phyloP scores from a whole-genome alignment of 1,140 invertebrate species.

The Maniola jurtina region DNA sequence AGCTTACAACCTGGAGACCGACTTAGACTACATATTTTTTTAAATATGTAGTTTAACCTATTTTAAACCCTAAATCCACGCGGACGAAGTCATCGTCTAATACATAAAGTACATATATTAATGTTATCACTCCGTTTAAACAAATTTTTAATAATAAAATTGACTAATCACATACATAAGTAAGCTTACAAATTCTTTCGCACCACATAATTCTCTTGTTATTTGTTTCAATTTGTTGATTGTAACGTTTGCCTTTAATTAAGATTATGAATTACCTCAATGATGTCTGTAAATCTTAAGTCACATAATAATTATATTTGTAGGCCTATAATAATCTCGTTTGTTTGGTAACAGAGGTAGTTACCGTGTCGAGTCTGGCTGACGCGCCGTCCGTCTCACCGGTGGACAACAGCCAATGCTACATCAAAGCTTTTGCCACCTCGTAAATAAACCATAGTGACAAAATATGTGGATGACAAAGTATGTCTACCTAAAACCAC shows the following conservation, averaged over 20 bases:
- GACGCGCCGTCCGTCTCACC: conserved; percentile 36
- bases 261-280: conserved; percentile 10
- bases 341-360: conserved; percentile 46
- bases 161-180: no score
- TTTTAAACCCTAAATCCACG: no score
- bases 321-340: conserved; percentile 35
- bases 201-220: no score
- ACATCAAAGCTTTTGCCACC: conserved; percentile 71
- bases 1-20: no score
- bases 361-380: conserved; percentile 30
- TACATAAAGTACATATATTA: no score
- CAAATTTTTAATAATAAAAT: no score
- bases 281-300: conserved; percentile 29
- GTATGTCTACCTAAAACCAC: conserved; percentile 6
- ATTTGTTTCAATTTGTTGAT: background rate
- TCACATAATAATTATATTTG: conserved; percentile 25
- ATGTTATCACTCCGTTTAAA: no score
- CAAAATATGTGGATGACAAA: conserved; percentile 27
- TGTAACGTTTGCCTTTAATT: background rate
- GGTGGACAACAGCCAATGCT: conserved; percentile 61
- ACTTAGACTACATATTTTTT: no score
- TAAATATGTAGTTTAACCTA: no score
- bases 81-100: no score
- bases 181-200: no score
- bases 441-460: conserved; percentile 65